Conservation (phyloP, 2,797 vertebrate species). For the Chiroxiphia lanceolata region DNA sequence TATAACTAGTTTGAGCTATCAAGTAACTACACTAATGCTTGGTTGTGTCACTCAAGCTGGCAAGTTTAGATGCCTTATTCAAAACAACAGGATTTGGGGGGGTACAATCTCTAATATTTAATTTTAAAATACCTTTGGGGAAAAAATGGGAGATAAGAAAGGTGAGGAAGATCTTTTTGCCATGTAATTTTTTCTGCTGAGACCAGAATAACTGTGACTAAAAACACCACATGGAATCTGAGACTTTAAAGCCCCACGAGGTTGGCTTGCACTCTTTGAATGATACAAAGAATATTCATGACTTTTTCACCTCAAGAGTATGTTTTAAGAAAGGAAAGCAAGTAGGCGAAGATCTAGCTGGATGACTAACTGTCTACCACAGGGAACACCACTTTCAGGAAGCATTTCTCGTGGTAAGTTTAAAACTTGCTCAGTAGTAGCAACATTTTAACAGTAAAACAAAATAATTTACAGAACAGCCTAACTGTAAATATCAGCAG, state of each 20-base stretch:
- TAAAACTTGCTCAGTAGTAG: conserved; percentile 1
- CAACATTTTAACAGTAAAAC: not conserved
- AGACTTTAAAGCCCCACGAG: not conserved
- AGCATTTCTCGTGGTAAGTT: not conserved
- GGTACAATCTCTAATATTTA: not conserved
- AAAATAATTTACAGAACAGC: not conserved
- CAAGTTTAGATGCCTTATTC: not conserved
- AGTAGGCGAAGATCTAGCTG: not conserved
- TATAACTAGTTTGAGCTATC: not conserved
- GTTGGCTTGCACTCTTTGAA: not conserved
- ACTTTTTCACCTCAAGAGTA: not conserved
- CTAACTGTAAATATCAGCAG: not conserved
- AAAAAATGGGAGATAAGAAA: not conserved
- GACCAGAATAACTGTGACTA: not conserved
- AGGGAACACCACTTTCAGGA: not conserved
- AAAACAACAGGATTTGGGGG: not conserved
- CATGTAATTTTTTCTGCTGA: not conserved
- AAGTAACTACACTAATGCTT: not conserved
- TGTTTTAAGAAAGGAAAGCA: not conserved
- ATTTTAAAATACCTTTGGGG: not conserved
- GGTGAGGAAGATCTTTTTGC: not conserved
- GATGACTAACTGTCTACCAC: not conserved
- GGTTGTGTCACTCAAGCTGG: not conserved
- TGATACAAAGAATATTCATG: not conserved
- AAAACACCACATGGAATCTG: not conserved